Percentiles rank a stretch among this genome's conserved stretches.
phyloP scores from a whole-genome alignment of 2,797 vertebrate species.

The Esox lucius region DNA sequence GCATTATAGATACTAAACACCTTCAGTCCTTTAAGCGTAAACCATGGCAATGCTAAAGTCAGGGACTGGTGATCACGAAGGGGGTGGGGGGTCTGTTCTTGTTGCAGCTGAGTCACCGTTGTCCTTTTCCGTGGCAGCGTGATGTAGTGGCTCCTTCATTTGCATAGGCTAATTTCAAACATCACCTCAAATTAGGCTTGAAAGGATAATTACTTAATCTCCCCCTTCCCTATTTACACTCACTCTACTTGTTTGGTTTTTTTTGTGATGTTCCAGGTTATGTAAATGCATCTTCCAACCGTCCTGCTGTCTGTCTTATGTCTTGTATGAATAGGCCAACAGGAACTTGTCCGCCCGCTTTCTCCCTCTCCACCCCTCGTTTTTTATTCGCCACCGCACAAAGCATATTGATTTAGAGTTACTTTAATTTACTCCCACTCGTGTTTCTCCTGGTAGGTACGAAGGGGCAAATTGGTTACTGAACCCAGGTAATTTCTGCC shows the following conservation, averaged over 20 bases:
- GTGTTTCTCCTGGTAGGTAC: slow-evolving; percentile 53
- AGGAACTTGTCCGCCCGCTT: background rate
- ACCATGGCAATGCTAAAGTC: background rate
- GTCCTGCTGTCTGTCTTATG: slow-evolving; percentile 80
- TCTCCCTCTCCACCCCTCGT: slow-evolving; percentile 19
- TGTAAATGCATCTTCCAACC: slow-evolving; percentile 79
- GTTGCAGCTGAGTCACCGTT: slow-evolving; percentile 61
- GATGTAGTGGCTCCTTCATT: slow-evolving; percentile 83
- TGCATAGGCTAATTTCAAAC: slow-evolving; percentile 97
- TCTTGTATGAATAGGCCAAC: slow-evolving; percentile 70
- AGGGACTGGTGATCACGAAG: slow-evolving; percentile 1
- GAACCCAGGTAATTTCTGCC: slow-evolving; percentile 73
- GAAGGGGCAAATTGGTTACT: slow-evolving; percentile 70
- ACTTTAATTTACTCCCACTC: slow-evolving; percentile 82
- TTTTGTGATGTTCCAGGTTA: slow-evolving; percentile 85
- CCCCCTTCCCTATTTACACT: slow-evolving; percentile 26
- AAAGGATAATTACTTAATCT: slow-evolving; percentile 95
- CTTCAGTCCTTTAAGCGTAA: no score
- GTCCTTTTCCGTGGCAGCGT: slow-evolving; percentile 63
- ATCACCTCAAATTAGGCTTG: slow-evolving; percentile 91
- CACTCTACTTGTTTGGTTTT: slow-evolving; percentile 23
- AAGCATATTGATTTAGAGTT: slow-evolving; percentile 73
- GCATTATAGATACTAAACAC: no score
- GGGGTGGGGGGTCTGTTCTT: slow-evolving; percentile 45
- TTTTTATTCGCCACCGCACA: slow-evolving; percentile 14